Base-by-base conservation (phyloP, 2,888 invertebrate species). In the Eupithecia pulchellata region DNA sequence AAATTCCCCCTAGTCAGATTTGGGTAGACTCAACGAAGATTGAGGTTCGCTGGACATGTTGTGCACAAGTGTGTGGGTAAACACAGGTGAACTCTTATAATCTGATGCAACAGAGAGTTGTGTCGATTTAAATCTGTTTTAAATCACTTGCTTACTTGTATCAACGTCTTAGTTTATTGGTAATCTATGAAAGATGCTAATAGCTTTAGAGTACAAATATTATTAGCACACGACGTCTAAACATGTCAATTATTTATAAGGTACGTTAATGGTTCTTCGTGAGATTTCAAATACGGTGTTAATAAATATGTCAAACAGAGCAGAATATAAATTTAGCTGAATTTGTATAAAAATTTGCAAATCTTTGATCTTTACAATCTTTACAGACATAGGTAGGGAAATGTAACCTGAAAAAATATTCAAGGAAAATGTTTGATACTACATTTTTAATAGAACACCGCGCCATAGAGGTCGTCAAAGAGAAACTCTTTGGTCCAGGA, bases 171-270 rank as follows among this genome's bases (percentile, higher is more conserved):
- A 17, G 39, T 39, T 5, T 39, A 36, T 36, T 14, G 13, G 14
- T 36, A 17, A n/a, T n/a, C n/a, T n/a, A n/a, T n/a, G 17, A 17
- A 8, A n/a, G n/a, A 42, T 42, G 8, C 2, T n/a, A 42, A 42
- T 42, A n/a, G 42, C n/a, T 9, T 20, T 47, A 14, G 6, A n/a
- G n/a, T 42, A n/a, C 42, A n/a, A 58, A 29, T 29, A n/a, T 63
- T 63, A 55, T 68, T 63, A 68, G 27, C 64, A 68, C n/a, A 64
- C n/a, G 34, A 36, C 13, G 42, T 62, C 65, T 66, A 66, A 62
- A 61, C 20, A 29, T 57, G 57, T 57, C n/a, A 70, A 70, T 66
- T 42, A 55, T 39, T 32, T 32, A 4, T 20, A 34, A 13, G 32
- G 32, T 58, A 60, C 32, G 62, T 42, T 64, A 63, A 47, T 71